Conservation (phyloP, 35 echinoderm and acorn worm species). For the Diadema setosum region DNA sequence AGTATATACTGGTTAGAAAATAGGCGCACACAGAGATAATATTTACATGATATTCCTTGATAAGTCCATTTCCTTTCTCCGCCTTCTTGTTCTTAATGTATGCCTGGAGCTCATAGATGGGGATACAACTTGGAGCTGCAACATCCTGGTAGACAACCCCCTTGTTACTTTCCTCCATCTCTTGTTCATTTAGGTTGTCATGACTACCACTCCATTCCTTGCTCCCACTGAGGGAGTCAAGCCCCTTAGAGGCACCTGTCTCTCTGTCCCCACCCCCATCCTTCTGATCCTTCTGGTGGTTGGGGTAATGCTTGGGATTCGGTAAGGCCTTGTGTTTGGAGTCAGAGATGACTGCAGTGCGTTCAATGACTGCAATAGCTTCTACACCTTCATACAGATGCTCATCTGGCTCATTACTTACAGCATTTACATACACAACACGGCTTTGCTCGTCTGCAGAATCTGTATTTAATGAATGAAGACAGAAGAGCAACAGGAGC, state of each 20-base stretch:
- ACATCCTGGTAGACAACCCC: neutral
- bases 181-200: neutral
- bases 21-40: neutral
- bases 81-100: neutral
- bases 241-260: neutral
- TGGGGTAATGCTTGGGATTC: neutral
- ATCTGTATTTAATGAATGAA: too few species aligned
- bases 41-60: neutral
- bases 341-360: neutral
- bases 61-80: neutral
- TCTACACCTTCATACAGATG: neutral
- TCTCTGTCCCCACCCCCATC: neutral
- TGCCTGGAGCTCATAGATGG: neutral
- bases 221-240: neutral
- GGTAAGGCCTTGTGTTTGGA: neutral
- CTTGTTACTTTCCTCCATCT: neutral
- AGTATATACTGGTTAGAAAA: too few species aligned
- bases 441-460: too few species aligned
- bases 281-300: neutral
- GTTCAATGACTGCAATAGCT: neutral
- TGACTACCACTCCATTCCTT: neutral
- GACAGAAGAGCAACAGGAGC: too few species aligned
- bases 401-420: too few species aligned
- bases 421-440: too few species aligned
- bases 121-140: neutral